Conservation (phyloP, 2,797 vertebrate species). For the Propithecus perrieri region DNA sequence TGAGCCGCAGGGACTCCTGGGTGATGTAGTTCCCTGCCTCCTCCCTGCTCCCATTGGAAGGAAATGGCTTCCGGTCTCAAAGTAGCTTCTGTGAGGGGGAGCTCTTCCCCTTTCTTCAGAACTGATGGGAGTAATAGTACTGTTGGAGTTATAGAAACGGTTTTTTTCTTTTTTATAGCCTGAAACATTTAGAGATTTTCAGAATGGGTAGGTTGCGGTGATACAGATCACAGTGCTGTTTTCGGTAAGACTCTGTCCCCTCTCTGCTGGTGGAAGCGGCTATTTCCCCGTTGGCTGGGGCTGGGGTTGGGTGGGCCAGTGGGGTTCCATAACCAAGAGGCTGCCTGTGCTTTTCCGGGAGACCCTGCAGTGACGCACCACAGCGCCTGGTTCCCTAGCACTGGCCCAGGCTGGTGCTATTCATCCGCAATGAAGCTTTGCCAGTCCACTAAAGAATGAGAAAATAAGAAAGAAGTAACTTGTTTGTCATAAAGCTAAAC, state of each 20-base stretch:
- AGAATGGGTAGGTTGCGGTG: background rate
- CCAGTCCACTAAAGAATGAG: background rate
- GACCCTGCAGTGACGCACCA: rapidly evolving
- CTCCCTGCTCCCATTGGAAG: background rate
- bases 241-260: background rate
- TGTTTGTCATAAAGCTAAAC: background rate
- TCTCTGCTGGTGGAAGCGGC: background rate
- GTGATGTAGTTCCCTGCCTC: constrained; percentile 11
- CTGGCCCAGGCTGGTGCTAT: background rate
- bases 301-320: background rate
- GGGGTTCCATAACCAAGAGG: background rate
- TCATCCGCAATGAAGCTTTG: background rate
- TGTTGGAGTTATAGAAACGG: background rate
- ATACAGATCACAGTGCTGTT: background rate
- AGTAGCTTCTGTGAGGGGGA: background rate
- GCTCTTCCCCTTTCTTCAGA: background rate
- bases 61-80: background rate
- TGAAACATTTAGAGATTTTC: background rate
- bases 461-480: background rate
- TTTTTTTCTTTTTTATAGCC: background rate
- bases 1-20: background rate
- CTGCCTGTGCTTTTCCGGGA: background rate
- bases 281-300: background rate
- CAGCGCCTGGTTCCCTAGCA: background rate
- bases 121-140: background rate